Evolutionary conservation across 1,140 invertebrate species (phyloP).

Genomic region (Branchinecta lindahli): DNA sequence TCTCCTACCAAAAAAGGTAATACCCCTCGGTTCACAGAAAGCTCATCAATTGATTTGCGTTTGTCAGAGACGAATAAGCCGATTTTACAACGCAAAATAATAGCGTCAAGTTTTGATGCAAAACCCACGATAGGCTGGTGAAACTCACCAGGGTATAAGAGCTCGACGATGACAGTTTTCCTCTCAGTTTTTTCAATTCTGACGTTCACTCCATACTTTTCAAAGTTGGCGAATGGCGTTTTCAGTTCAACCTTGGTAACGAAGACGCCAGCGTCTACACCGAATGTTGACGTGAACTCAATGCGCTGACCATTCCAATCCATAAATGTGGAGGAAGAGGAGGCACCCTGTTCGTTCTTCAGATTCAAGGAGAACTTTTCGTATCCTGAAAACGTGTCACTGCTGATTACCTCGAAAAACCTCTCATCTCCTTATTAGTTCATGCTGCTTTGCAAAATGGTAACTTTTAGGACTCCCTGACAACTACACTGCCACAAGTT

Average conservation of each 20-base stretch:
- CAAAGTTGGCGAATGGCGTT: constrained; percentile 24
- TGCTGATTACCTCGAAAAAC: too few species aligned
- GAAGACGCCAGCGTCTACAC: constrained; percentile 15
- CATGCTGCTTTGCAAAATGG: too few species aligned
- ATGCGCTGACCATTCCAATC: constrained; percentile 24
- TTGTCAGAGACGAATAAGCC: too few species aligned
- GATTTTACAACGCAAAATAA: too few species aligned
- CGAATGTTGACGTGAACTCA: constrained; percentile 19
- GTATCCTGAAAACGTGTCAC: constrained; percentile 21
- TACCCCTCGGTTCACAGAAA: too few species aligned
- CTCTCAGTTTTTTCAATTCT: constrained; percentile 24
- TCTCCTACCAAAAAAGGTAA: too few species aligned
- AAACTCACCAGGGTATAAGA: constrained; percentile 21
- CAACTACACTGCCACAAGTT: too few species aligned
- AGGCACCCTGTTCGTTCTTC: constrained; percentile 20
- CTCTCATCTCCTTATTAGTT: too few species aligned
- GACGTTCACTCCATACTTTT: constrained; percentile 21
- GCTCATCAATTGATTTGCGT: too few species aligned
- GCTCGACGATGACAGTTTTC: constrained; percentile 24
- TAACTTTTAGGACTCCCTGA: too few species aligned
- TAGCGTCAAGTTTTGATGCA: too few species aligned
- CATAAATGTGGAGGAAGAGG: constrained; percentile 18
- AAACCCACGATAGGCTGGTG: too few species aligned
- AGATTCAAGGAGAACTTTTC: constrained; percentile 22
- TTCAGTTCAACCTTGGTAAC: constrained; percentile 20